Percentiles rank a stretch among this genome's conserved stretches.
Evolutionary conservation across 30 jellyfish, hydroid and myxozoan species (phyloP).

Genomic region (Aurelia sp.): DNA sequence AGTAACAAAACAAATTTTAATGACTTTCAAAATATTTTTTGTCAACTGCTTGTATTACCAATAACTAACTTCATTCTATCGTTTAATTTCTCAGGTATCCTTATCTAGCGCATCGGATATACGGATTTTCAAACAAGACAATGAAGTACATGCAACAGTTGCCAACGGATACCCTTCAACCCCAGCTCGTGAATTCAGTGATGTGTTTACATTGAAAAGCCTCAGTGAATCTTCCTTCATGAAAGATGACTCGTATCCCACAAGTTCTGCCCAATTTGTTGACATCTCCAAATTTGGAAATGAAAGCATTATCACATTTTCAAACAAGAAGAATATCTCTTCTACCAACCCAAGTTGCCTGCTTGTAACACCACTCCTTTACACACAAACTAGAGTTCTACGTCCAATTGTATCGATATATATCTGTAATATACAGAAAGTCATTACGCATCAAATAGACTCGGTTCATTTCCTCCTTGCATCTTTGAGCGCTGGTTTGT

Average conservation of each 20-base stretch:
- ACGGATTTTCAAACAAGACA: background rate
- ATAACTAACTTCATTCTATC: background rate
- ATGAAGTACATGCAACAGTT: conserved; percentile 18
- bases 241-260: conserved; percentile 6
- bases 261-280: conserved; percentile 24
- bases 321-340: conserved; percentile 53
- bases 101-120: conserved; percentile 24
- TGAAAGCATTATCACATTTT: conserved; percentile 30
- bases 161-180: background rate
- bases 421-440: conserved; percentile 49
- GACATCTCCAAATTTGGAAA: conserved; percentile 25
- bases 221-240: background rate
- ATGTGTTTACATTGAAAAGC: background rate
- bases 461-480: conserved; percentile 14
- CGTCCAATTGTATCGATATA: conserved; percentile 11
- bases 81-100: conserved; percentile 9
- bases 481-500: conserved; percentile 32
- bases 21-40: background rate
- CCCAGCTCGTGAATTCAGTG: background rate
- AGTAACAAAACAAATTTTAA: background rate
- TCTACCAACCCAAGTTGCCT: conserved; percentile 35
- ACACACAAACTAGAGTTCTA: background rate
- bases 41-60: background rate
- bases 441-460: conserved; percentile 21
- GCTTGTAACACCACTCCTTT: conserved; percentile 23